Evolutionary conservation across 2,797 vertebrate species (phyloP).

Genomic region (Acanthiza pusilla): DNA sequence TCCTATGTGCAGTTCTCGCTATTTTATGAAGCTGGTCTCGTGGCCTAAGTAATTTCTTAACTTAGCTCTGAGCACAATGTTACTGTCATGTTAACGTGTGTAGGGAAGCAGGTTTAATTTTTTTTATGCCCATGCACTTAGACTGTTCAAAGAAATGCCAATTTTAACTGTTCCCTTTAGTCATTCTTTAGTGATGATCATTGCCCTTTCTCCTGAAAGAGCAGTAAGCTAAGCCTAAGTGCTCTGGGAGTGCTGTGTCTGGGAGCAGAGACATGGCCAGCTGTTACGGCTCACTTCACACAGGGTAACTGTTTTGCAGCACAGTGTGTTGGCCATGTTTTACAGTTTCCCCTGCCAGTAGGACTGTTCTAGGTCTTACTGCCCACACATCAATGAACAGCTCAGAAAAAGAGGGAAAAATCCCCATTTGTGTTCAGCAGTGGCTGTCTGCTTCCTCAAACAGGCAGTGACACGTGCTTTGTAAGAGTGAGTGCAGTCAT

Average conservation of each 20-base stretch:
- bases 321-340: background rate
- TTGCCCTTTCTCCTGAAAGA: background rate
- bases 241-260: background rate
- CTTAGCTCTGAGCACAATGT: background rate
- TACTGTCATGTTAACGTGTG: background rate
- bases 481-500: background rate
- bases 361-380: background rate
- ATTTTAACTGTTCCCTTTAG: background rate
- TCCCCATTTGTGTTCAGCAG: background rate
- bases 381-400: background rate
- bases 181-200: background rate
- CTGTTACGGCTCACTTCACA: background rate
- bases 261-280: background rate
- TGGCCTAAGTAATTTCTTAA: background rate
- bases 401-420: background rate
- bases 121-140: background rate
- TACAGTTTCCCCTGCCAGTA: background rate
- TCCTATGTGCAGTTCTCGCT: background rate
- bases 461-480: fast-evolving
- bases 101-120: background rate
- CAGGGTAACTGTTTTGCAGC: background rate
- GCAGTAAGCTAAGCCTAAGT: background rate
- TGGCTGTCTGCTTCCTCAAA: background rate
- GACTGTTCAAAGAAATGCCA: background rate
- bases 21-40: background rate